Evolutionary conservation across 2,888 invertebrate genomes (phyloP).

Genomic region (Acrobasis suavella): DNA sequence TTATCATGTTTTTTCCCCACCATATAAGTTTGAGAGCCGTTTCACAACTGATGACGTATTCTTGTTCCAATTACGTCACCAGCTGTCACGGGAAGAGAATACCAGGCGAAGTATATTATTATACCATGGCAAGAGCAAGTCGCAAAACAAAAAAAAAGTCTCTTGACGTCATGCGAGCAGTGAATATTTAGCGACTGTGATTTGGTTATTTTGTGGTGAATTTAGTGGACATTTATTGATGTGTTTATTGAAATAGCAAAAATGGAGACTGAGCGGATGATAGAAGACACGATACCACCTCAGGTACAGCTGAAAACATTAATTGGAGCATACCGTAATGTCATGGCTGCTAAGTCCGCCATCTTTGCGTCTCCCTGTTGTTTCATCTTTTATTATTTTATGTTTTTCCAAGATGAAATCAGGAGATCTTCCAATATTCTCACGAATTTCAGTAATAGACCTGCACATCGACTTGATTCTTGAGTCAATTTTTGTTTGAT

Average conservation of each 20-base stretch:
- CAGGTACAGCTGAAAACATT: conserved; percentile 63
- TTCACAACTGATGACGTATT: no score
- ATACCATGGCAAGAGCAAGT: no score
- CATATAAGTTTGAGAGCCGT: no score
- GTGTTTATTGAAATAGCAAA: conserved; percentile 86
- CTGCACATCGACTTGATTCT: neutral
- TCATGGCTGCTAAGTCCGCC: conserved; percentile 68
- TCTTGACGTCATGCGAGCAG: conserved; percentile 77
- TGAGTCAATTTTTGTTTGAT: neutral
- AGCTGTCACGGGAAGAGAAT: no score
- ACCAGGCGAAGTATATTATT: no score
- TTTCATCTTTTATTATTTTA: conserved; percentile 54
- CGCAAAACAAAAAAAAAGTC: conserved; percentile 42
- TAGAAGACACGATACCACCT: conserved; percentile 86
- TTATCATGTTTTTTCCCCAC: no score
- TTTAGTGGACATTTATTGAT: conserved; percentile 70
- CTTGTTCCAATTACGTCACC: no score
- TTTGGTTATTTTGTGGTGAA: conserved; percentile 67
- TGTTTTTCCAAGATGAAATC: conserved; percentile 47
- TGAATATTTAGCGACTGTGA: conserved; percentile 69
- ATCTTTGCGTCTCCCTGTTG: conserved; percentile 66
- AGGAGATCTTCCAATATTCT: conserved; percentile 27
- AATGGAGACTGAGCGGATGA: conserved; percentile 96
- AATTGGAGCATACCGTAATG: conserved; percentile 71
- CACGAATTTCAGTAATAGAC: conserved; percentile 14